Percentiles rank a stretch among this genome's conserved stretches.
phyloP scores from a whole-genome alignment of 2,888 invertebrate genomes.

The Temnothorax unifasciatus region DNA sequence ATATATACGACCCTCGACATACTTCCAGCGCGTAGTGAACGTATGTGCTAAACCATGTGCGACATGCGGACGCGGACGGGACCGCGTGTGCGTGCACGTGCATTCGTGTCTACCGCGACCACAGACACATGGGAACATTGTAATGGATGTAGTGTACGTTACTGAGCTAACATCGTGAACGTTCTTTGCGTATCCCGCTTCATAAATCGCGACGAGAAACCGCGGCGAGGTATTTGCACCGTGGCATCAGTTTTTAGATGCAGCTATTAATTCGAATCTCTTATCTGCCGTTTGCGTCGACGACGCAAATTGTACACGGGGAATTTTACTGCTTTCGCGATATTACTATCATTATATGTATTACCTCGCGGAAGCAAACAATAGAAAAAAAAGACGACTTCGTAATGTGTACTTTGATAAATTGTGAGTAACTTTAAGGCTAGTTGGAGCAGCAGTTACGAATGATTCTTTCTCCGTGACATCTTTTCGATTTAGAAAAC shows the following conservation, averaged over 20 bases:
- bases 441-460: neutral
- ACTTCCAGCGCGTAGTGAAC: constrained; percentile 32
- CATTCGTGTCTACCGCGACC: constrained; percentile 26
- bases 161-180: constrained; percentile 70
- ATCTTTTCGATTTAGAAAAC: constrained; percentile 16
- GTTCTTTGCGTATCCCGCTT: constrained; percentile 73
- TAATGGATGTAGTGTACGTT: constrained; percentile 76
- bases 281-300: constrained; percentile 8
- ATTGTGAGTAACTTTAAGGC: neutral
- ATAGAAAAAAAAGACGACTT: neutral
- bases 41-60: constrained; percentile 28
- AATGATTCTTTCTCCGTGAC: constrained; percentile 23
- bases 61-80: neutral
- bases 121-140: constrained; percentile 65
- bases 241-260: constrained; percentile 31
- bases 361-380: neutral
- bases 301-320: neutral
- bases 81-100: constrained; percentile 24
- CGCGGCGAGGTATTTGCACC: constrained; percentile 40
- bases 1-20: constrained; percentile 60
- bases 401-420: neutral
- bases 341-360: neutral
- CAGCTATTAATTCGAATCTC: constrained; percentile 27
- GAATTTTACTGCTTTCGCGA: neutral
- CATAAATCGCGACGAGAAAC: constrained; percentile 77